A percentile compares a stretch with the other conserved stretches of the same genome.
Evolutionary conservation across 2,797 vertebrate genomes (phyloP).

Genomic region (Chelidonichthys spinosus): DNA sequence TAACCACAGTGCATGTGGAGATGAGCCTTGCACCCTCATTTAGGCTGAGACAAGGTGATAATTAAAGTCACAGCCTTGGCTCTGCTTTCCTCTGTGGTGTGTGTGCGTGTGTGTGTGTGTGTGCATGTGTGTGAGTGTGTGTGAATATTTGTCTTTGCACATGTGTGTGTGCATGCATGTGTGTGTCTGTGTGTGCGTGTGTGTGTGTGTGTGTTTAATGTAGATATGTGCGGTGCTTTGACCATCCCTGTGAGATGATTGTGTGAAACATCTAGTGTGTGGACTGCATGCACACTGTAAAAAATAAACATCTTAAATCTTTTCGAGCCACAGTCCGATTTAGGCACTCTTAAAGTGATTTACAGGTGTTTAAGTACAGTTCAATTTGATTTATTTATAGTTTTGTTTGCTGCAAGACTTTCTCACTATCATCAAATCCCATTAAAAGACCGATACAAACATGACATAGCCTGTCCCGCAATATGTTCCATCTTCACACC

Average conservation of each 20-base stretch:
- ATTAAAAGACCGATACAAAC: not conserved
- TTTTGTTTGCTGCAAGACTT: not conserved
- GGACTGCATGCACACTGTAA: constrained; percentile 19
- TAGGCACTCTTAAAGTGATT: not conserved
- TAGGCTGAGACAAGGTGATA: constrained; percentile 93
- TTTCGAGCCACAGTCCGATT: not conserved
- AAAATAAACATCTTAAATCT: constrained; percentile 14
- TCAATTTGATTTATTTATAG: not conserved
- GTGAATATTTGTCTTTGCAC: not conserved
- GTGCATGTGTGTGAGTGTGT: not conserved
- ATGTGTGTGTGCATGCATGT: constrained; percentile 6
- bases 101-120: constrained; percentile 1
- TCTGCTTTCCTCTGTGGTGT: constrained; percentile 64
- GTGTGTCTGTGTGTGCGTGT: not conserved
- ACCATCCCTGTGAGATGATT: constrained; percentile 27
- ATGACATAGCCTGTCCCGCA: not conserved
- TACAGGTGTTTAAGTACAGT: not conserved
- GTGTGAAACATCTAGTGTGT: constrained; percentile 53
- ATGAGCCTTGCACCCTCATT: constrained; percentile 89
- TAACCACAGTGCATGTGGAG: constrained; percentile 76
- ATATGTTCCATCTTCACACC: not conserved
- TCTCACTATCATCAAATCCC: not conserved
- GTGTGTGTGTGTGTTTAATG: not conserved
- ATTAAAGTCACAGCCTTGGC: constrained; percentile 91
- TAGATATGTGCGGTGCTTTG: constrained; percentile 16